Base-by-base conservation (phyloP, 1,140 invertebrate species). In the Bombus huntii region DNA sequence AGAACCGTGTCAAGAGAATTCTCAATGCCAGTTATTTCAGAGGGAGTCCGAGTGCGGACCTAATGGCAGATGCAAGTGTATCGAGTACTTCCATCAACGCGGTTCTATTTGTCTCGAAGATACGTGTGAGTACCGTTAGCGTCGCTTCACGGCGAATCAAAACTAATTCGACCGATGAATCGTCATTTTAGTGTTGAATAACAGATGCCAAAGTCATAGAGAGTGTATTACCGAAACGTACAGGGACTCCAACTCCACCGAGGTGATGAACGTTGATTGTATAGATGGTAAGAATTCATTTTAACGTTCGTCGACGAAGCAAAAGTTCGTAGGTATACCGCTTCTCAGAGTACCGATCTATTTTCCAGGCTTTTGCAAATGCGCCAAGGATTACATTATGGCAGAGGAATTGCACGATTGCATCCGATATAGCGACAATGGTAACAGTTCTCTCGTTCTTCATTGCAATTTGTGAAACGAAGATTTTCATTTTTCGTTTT, bases 181-280 rank as follows among this genome's bases (percentile, higher is more conserved):
- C 71, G n/a, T 53, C 39, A 28, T 92, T 90, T 66, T 78, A 93
- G 94, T 59, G 42, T 83, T 94, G 83, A 89, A 89, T 68, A 81
- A 92, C 13, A 72, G 73, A 37, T 95, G 94, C 28, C 57, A 81
- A 28, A 84, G 15, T 31, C 89, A 92, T n/a, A 81, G 73, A 12
- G 91, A 95, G 31, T 95, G 94, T 42, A 81, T 94, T n/a, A 93
- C 93, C 12, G 68, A 53, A 2, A 92, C 87, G 31, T 92, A 93
- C 75, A 91, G 42, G 12, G 85, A 93, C 66, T 92, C 91, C 12
- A 90, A 89, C 75, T 83, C 77, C 1, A 87, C 79, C 42, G 85
- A 90, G 81, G 87, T 93, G 22, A 92, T 89, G 57, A 94, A 92
- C 77, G 92, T 94, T 2, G 92, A 94, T 28, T 95, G 94, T 87